phyloP scores from a whole-genome alignment of 1,140 invertebrate genomes.

The Drosophila pseudoananassae region DNA sequence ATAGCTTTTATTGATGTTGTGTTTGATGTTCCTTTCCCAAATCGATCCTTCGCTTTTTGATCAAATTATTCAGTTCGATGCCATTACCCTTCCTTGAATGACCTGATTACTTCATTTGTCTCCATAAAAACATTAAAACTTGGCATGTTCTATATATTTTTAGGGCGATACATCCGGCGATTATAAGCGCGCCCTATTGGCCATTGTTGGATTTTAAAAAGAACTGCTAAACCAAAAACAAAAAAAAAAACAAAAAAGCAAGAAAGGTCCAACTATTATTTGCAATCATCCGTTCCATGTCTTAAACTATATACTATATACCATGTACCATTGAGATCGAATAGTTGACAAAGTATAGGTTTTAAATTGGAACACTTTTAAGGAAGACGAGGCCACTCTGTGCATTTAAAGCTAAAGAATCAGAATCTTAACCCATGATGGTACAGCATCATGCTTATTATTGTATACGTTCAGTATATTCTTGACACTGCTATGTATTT shows the following conservation, averaged over 20 bases:
- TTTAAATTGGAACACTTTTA: slow-evolving; percentile 56
- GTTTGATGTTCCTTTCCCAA: slow-evolving; percentile 2
- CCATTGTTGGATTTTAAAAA: slow-evolving; percentile 89
- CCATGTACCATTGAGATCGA: slow-evolving; percentile 64
- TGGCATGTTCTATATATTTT: slow-evolving; percentile 85
- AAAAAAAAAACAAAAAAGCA: neutral
- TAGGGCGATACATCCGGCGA: slow-evolving; percentile 96
- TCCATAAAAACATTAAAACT: slow-evolving; percentile 71
- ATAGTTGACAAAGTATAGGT: slow-evolving; percentile 54
- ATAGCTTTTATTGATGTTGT: slow-evolving; percentile 20
- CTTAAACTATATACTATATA: slow-evolving; percentile 50
- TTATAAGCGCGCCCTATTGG: slow-evolving; percentile 94
- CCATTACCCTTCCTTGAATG: slow-evolving; percentile 3
- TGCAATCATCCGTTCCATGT: slow-evolving; percentile 72
- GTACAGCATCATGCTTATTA: slow-evolving; percentile 65
- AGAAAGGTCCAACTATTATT: slow-evolving; percentile 44
- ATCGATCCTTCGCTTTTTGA: slow-evolving; percentile 5
- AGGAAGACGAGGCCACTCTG: slow-evolving; percentile 38
- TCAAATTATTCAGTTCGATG: slow-evolving; percentile 7
- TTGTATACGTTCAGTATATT: slow-evolving; percentile 26
- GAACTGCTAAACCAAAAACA: slow-evolving; percentile 25
- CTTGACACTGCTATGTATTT: slow-evolving; percentile 37
- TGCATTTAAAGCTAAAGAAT: slow-evolving; percentile 65
- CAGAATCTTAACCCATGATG: slow-evolving; percentile 24
- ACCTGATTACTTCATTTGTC: slow-evolving; percentile 56